Conservation (phyloP, 2,797 vertebrate species). For the Vipera latastei region DNA sequence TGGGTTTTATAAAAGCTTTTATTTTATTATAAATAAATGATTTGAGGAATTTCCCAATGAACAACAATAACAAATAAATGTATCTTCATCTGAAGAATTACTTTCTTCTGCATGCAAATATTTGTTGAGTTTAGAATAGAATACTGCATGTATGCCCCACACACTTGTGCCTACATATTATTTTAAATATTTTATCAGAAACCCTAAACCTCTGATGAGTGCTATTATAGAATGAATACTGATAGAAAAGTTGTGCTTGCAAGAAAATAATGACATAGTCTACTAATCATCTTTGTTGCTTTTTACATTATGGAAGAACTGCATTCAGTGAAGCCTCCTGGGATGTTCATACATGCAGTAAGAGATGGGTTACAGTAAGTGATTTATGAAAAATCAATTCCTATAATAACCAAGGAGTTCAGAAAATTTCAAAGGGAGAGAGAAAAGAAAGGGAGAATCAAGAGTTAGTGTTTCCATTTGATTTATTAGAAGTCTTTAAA, state of each 20-base stretch:
- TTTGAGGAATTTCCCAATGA: constrained; percentile 2
- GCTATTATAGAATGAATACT: not conserved
- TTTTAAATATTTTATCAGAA: not conserved
- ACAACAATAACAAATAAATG: constrained; percentile 27
- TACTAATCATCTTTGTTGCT: not conserved
- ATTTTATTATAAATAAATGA: constrained; percentile 11
- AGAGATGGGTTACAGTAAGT: constrained; percentile 57
- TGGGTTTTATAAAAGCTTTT: constrained; percentile 27
- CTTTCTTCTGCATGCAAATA: fast-evolving
- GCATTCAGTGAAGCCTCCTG: constrained; percentile 62
- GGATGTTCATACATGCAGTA: constrained; percentile 58
- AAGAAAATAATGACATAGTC: constrained; percentile 25
- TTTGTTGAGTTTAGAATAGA: not conserved
- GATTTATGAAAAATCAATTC: constrained; percentile 68
- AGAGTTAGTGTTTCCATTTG: constrained; percentile 43
- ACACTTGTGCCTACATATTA: not conserved
- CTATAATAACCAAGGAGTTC: constrained; percentile 57
- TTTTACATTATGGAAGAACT: constrained; percentile 51
- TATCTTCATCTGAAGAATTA: not conserved
- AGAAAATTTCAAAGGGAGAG: constrained; percentile 37
- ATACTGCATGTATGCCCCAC: fast-evolving
- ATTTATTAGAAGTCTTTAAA: constrained; percentile 38
- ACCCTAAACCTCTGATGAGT: not conserved
- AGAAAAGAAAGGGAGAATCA: constrained; percentile 18
- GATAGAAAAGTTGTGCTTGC: constrained; percentile 4